Base-by-base conservation (phyloP, 2,113 vertebrate genomes). In the Gymnogyps californianus region DNA sequence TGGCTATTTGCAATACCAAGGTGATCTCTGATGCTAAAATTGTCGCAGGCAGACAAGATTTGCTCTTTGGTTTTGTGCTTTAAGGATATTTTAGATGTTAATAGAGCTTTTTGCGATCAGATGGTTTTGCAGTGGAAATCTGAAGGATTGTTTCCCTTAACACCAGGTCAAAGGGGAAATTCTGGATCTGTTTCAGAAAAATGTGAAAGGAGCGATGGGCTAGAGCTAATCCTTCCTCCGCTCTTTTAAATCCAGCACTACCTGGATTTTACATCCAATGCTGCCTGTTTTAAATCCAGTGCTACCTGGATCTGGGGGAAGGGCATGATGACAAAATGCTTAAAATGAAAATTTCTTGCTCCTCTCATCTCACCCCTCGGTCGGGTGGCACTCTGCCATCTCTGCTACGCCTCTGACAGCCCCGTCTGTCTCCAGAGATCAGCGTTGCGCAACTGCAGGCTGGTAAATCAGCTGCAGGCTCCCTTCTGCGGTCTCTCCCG, bases 1-100 rank as follows among this genome's bases (percentile, higher is more conserved):
- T 96, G 93, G 94, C 75, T 96, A 91, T 96, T 95, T 90, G 80
- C 81, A 91, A 36, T 22, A 65, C 71, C 93, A 94, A 93, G 91
- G 93, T 94, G 91, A 96, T 89, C 87, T 96, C 66, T 80, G 87
- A 71, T 85, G 81, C 84, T 94, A 75, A 84, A 92, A 74, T 89
- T 91, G 89, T 93, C 38, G 0, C 91, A 83, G 62, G 76, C 82
- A 58, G 78, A 16, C 26, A 16, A 32, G 78, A 5, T 71, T 89
- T 57, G 70, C 61, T 65, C 82, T 62, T 82, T 55, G 78, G 78
- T 40, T 87, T 95, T 49, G 47, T 5, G 25, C 78, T 72, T 67
- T 58, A 49, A 52, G 65, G 88, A 42, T 66, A 4, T 58, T 95
- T 72, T 42, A 26, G 75, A 58, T 82, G 74, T 34, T 42, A 59